Evolutionary conservation across 2,888 invertebrate species (phyloP).

Genomic region (Dryomyza anilis): DNA sequence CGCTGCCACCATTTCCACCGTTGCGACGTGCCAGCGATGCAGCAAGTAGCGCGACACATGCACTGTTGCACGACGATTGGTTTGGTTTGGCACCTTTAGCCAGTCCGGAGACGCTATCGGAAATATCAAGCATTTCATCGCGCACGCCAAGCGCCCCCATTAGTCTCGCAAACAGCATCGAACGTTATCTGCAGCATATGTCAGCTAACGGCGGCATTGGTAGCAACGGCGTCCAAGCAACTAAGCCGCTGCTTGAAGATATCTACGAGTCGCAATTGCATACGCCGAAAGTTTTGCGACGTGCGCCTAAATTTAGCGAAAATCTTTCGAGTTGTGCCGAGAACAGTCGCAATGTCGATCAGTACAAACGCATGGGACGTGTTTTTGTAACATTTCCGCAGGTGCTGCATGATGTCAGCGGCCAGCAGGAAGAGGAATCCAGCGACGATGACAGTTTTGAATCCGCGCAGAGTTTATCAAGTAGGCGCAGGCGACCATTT

Average conservation of each 20-base stretch:
- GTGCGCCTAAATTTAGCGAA: conserved; percentile 71
- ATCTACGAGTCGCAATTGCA: conserved; percentile 62
- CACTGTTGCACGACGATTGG: conserved; percentile 70
- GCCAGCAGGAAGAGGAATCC: conserved; percentile 28
- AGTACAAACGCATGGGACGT: conserved; percentile 65
- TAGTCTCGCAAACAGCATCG: conserved; percentile 58
- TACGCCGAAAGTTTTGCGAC: conserved; percentile 67
- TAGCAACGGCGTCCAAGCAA: too few species aligned
- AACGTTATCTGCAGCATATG: conserved; percentile 56
- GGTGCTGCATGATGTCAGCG: conserved; percentile 41
- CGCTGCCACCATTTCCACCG: conserved; percentile 45
- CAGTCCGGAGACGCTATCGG: conserved; percentile 81
- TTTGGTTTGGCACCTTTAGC: conserved; percentile 77
- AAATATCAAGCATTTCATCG: conserved; percentile 78
- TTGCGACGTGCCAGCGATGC: conserved; percentile 54
- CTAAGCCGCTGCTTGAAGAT: conserved; percentile 53
- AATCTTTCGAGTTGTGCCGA: conserved; percentile 71
- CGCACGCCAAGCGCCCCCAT: conserved; percentile 68
- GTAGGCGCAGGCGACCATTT: conserved; percentile 1
- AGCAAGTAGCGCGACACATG: conserved; percentile 56
- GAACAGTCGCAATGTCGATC: conserved; percentile 66
- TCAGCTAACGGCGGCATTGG: conserved; percentile 27
- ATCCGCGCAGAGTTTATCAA: conserved; percentile 50
- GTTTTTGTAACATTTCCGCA: conserved; percentile 61
- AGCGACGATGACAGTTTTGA: conserved; percentile 51